Conservation (phyloP, 2,113 vertebrate species). For the Crotalus tigris region DNA sequence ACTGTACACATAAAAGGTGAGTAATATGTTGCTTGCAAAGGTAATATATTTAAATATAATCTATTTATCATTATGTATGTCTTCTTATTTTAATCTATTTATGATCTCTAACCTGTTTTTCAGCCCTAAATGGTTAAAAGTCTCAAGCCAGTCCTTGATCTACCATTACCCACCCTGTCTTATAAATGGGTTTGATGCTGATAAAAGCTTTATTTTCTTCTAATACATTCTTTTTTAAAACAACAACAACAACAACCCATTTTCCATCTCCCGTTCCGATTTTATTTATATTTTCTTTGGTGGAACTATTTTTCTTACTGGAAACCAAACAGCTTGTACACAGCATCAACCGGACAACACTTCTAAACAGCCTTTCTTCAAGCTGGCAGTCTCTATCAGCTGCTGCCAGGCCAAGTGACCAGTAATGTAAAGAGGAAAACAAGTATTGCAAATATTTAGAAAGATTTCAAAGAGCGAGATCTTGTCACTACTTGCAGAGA, state of each 20-base stretch:
- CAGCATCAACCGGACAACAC: constrained; percentile 49
- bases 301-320: constrained; percentile 13
- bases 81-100: background rate
- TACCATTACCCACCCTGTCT: background rate
- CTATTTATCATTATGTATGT: background rate
- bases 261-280: constrained; percentile 44
- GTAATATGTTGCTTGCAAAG: background rate
- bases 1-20: no score
- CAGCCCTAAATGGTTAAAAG: background rate
- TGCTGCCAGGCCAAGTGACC: constrained; percentile 60
- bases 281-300: background rate
- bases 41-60: background rate
- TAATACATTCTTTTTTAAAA: background rate
- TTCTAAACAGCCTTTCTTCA: constrained; percentile 40
- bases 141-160: background rate
- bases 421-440: constrained; percentile 56
- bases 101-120: background rate
- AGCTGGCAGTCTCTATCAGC: constrained; percentile 50
- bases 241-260: background rate
- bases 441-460: constrained; percentile 54
- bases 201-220: background rate
- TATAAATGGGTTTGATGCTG: background rate
- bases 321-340: constrained; percentile 36
- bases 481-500: constrained; percentile 69
- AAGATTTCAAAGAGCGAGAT: constrained; percentile 58